Base-by-base conservation (phyloP, 2,888 invertebrate species). In the Aricia artaxerxes region DNA sequence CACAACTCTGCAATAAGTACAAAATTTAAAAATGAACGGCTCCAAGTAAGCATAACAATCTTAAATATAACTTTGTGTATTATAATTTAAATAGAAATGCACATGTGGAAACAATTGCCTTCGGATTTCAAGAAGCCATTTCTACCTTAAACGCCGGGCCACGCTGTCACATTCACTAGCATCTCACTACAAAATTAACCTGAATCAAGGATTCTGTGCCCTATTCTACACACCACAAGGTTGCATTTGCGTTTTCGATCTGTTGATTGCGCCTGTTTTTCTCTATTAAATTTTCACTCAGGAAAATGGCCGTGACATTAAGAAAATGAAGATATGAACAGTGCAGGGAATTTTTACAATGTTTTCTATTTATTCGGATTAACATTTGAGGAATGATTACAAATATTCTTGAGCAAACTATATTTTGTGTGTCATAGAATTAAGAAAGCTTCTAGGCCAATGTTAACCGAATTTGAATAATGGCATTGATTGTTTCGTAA, bases 261-360 rank as follows among this genome's bases (percentile, higher is more conserved):
- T 72, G 24, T 49, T 49, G 61, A 82, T 49, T 60, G 80, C 81
- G 83, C 81, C 82, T 84, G 84, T 82, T 83, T 83, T 82, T 82
- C 81, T 78, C 78, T 83, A 84, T 87, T 87, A 84, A 86, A 87
- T 87, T 88, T 87, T 85, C 85, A 83, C 84, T 82, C 81, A 81
- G 85, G 85, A 84, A 85, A 85, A 83, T 87, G 87, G 82, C 83
- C 80, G 84, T 87, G 88, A 87, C 88, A 84, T 85, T 83, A 82
- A 82, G 84, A 84, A 86, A 85, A 85, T 84, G 84, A 83, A 84
- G 82, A 83, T 85, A 83, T 84, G 81, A 82, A 84, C 72, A 72
- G 72, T 78, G n/a, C 81, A 53, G 72, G 53, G 53, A 53, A 72
- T 78, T 31, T 9, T 53, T 53, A 72, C 38, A 72, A 72, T 78